A percentile compares a stretch with the other conserved stretches of the same genome.
Evolutionary conservation across 2,797 vertebrate genomes (phyloP).

Genomic region (Chelon auratus): DNA sequence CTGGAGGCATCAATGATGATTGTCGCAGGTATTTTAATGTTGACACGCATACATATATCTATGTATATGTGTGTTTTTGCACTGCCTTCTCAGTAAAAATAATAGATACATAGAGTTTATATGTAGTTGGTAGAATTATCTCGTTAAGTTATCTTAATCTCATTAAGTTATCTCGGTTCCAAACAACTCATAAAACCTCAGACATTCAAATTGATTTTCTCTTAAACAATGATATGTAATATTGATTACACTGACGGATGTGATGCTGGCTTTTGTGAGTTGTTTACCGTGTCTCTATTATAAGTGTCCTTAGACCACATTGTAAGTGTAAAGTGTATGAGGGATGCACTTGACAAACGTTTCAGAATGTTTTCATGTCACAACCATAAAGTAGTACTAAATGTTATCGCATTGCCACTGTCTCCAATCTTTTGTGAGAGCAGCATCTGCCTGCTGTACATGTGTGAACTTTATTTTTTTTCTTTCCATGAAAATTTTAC

Average conservation of each 20-base stretch:
- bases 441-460: slow-evolving; percentile 69
- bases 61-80: slow-evolving; percentile 91
- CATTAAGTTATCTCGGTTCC: slow-evolving; percentile 54
- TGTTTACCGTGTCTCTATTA: slow-evolving; percentile 75
- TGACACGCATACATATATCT: slow-evolving; percentile 90
- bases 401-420: slow-evolving; percentile 75
- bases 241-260: slow-evolving; percentile 49
- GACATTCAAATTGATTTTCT: slow-evolving; percentile 39
- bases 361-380: slow-evolving; percentile 70
- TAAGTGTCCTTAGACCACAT: slow-evolving; percentile 72
- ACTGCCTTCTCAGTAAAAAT: slow-evolving; percentile 88
- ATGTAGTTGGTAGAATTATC: slow-evolving; percentile 64
- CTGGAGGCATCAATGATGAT: slow-evolving; percentile 88
- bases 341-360: slow-evolving; percentile 66
- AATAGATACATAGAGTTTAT: slow-evolving; percentile 66
- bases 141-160: slow-evolving; percentile 12
- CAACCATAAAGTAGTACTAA: slow-evolving; percentile 76
- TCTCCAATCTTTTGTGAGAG: slow-evolving; percentile 77
- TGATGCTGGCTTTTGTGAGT: slow-evolving; percentile 79
- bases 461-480: slow-evolving; percentile 64
- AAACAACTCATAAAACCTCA: slow-evolving; percentile 79
- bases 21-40: slow-evolving; percentile 90
- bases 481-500: slow-evolving; percentile 67
- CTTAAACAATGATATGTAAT: slow-evolving; percentile 24
- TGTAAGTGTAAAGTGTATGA: slow-evolving; percentile 76